phyloP scores from a whole-genome alignment of 2,797 vertebrate genomes.

The Clarias fuscus region DNA sequence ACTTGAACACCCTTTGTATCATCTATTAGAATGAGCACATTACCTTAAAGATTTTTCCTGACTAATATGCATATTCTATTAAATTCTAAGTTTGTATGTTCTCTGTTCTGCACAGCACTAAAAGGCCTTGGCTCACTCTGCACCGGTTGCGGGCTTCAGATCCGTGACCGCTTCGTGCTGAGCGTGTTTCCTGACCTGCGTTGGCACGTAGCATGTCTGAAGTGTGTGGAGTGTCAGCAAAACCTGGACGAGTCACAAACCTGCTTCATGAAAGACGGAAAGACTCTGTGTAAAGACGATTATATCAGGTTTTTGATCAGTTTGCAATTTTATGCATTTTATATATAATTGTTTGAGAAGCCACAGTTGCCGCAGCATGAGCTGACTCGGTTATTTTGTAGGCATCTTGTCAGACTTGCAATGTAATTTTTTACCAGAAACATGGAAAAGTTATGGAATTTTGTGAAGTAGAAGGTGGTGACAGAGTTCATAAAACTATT shows the following conservation, averaged over 20 bases:
- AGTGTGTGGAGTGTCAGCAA: constrained; percentile 93
- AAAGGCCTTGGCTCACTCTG: constrained; percentile 68
- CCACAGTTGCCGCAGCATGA: background rate
- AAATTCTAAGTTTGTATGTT: background rate
- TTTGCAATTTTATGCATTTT: background rate
- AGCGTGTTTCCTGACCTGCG: constrained; percentile 94
- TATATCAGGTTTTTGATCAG: constrained; percentile 82
- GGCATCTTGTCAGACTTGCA: background rate
- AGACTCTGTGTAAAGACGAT: constrained; percentile 95
- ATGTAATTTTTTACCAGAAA: background rate
- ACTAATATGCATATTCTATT: background rate
- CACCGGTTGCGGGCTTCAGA: constrained; percentile 94
- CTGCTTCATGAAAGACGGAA: constrained; percentile 94
- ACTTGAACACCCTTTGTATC: no score
- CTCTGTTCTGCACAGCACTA: constrained; percentile 16
- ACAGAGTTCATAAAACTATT: background rate
- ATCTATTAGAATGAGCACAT: background rate
- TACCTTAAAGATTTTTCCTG: background rate
- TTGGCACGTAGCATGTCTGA: constrained; percentile 96
- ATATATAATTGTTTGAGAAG: background rate
- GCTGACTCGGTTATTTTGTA: background rate
- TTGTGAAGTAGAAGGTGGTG: background rate
- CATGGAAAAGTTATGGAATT: background rate
- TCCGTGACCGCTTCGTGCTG: constrained; percentile 95
- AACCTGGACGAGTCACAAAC: constrained; percentile 94